Base-by-base conservation (phyloP, 1,140 invertebrate species). In the Bombus consobrinus region DNA sequence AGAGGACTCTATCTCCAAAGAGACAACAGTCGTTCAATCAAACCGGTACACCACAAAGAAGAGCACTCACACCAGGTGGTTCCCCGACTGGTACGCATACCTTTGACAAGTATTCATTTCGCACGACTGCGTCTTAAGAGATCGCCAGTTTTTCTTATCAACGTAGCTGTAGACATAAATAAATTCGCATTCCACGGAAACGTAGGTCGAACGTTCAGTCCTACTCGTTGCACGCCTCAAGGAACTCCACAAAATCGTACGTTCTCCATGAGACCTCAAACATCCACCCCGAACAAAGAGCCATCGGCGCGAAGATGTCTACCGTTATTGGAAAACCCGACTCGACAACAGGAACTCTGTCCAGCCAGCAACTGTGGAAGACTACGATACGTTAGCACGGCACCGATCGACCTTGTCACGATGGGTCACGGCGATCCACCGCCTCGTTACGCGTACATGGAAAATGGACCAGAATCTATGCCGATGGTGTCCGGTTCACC, bases 251-350 rank as follows among this genome's bases (percentile, higher is more conserved):
- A 92, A 10, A 90, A 89, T 53, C 92, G 93, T 43, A 37, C 25
- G 0, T 93, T 92, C 64, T 90, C 92, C 10, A 83, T 89, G 2
- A 91, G 93, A 28, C 92, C 92, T 2, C 93, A 93, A 64, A 94
- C 94, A 0, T 95, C 95, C 32, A 95, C 94, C 0, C 95, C 94
- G 8, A 95, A 94, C 81, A 95, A 95, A 85, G 94, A 95, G 83
- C 90, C 95, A 5, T 94, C 95, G 32, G 95, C 94, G 0, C 87
- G 94, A 37, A 90, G 95, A 85, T 95, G 95, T 86, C 83, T 95
- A 43, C 94, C 95, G 0, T 81, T 95, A 10, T 78, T 91, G 18
- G 94, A 94, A 86, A 91, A 91, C 37, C 89, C 93, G 1, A 86
- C 90, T 0, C 87, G 93, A 12, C 93, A 90, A 18, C 91, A 91